Percentiles rank a stretch among this genome's conserved stretches.
Evolutionary conservation across 2,797 vertebrate genomes (phyloP).

Genomic region (Graptemys geographica): DNA sequence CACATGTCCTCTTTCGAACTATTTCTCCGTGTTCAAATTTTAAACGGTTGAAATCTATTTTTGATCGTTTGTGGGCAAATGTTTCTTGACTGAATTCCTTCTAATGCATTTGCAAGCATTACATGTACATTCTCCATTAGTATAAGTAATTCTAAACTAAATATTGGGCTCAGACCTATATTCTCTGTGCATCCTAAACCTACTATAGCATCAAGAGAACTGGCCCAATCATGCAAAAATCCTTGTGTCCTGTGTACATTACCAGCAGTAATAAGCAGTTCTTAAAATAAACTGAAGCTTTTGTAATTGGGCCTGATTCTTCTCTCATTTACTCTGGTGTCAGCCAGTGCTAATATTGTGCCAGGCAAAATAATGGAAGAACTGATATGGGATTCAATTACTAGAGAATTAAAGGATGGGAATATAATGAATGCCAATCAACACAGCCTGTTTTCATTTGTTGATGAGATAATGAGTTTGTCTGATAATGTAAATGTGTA

Average conservation of each 20-base stretch:
- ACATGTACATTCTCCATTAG: not conserved
- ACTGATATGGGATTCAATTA: constrained; percentile 17
- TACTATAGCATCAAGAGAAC: constrained; percentile 33
- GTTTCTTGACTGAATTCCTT: not conserved
- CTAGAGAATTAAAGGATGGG: constrained; percentile 57
- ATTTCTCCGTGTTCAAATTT: fast-evolving
- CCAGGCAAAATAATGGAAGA: not conserved
- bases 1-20: not conserved
- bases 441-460: not conserved
- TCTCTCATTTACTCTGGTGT: constrained; percentile 49
- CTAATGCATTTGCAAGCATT: not conserved
- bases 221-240: constrained; percentile 8
- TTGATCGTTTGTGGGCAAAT: not conserved
- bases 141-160: no score
- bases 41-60: not conserved
- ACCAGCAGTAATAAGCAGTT: constrained; percentile 30
- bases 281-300: constrained; percentile 62
- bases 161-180: not conserved
- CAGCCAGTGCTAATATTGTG: constrained; percentile 49
- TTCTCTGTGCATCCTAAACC: not conserved
- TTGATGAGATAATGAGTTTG: not conserved
- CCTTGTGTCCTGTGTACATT: not conserved
- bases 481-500: constrained; percentile 2
- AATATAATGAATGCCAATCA: constrained; percentile 61
- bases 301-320: constrained; percentile 61